Conservation (phyloP, 2,797 vertebrate genomes). For the Oryzias sinensis region DNA sequence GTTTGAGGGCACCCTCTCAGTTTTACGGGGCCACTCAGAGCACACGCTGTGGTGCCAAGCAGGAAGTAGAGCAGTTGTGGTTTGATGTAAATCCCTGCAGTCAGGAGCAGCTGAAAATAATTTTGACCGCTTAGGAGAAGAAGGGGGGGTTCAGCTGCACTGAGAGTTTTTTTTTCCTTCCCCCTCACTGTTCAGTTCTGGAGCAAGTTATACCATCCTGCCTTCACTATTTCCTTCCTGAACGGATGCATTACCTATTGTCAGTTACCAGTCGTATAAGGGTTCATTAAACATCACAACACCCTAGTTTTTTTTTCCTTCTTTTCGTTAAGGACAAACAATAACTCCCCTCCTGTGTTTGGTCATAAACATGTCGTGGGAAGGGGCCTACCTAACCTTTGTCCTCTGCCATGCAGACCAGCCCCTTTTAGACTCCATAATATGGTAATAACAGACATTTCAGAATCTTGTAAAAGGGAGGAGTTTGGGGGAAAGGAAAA, state of each 20-base stretch:
- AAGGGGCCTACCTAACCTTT: constrained; percentile 31
- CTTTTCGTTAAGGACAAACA: constrained; percentile 26
- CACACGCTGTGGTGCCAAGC: constrained; percentile 40
- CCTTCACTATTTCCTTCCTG: constrained; percentile 16
- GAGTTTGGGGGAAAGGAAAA: background rate
- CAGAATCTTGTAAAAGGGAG: constrained; percentile 5
- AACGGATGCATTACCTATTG: constrained; percentile 33
- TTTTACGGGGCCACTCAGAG: constrained; percentile 47
- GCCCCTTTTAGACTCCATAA: constrained; percentile 14
- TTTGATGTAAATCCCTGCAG: constrained; percentile 68
- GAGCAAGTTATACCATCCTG: background rate
- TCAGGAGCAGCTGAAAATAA: constrained; percentile 69
- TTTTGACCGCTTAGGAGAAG: constrained; percentile 37
- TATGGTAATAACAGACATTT: constrained; percentile 17
- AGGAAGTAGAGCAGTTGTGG: constrained; percentile 52
- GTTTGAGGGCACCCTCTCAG: constrained; percentile 46
- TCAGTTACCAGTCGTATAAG: constrained; percentile 23
- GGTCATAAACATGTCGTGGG: constrained; percentile 46
- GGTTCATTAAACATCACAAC: constrained; percentile 38
- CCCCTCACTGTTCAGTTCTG: constrained; percentile 13
- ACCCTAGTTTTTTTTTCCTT: constrained; percentile 12
- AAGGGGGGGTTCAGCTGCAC: constrained; percentile 15
- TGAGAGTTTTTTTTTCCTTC: constrained; percentile 22
- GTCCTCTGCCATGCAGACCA: constrained; percentile 15
- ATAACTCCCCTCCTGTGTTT: constrained; percentile 31